phyloP scores from a whole-genome alignment of 2,888 invertebrate genomes.

The Seira musarum region DNA sequence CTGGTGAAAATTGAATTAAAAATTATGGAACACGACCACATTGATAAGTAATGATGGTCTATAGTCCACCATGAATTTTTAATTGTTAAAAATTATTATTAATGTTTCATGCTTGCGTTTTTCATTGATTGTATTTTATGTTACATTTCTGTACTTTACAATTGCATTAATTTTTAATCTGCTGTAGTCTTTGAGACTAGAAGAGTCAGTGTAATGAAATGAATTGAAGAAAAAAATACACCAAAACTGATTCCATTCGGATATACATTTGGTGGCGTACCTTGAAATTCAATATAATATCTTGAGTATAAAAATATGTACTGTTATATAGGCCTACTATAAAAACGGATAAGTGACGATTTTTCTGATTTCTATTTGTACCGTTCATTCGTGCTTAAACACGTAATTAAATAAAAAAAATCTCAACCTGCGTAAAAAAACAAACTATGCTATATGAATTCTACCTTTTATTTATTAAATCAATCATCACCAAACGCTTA shows the following conservation, averaged over 20 bases:
- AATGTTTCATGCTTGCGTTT: too few species aligned
- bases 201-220: background rate
- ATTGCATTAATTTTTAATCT: too few species aligned
- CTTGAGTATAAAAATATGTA: conserved; percentile 32
- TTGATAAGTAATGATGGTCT: too few species aligned
- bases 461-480: background rate
- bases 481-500: background rate
- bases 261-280: conserved; percentile 52
- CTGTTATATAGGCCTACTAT: conserved; percentile 30
- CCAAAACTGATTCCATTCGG: too few species aligned
- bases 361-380: conserved; percentile 56
- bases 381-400: conserved; percentile 58
- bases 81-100: too few species aligned
- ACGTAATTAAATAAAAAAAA: conserved; percentile 46
- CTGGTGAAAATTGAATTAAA: too few species aligned
- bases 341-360: conserved; percentile 47
- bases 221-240: too few species aligned
- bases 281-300: conserved; percentile 33
- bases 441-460: background rate
- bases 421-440: conserved; percentile 5
- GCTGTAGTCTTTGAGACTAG: too few species aligned
- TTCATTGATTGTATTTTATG: too few species aligned
- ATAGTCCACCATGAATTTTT: conserved; percentile 57
- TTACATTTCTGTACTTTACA: too few species aligned
- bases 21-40: too few species aligned